Percentiles rank a stretch among this genome's conserved stretches.
Evolutionary conservation across 2,888 invertebrate genomes (phyloP).

Genomic region (Microctonus brassicae): DNA sequence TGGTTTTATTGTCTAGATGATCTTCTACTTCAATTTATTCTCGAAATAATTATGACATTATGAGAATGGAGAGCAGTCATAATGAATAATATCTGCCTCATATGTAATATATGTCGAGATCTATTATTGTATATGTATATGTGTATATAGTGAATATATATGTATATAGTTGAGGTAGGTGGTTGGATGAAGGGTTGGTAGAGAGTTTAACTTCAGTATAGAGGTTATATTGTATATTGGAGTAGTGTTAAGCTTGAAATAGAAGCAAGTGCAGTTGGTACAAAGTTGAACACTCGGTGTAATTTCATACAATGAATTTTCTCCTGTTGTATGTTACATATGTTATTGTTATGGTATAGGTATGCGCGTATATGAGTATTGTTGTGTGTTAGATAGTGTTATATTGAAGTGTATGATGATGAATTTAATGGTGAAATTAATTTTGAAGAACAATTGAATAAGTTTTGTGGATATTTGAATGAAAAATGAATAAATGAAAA

Average conservation of each 20-base stretch:
- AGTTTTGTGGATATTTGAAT: too few relatives aligned
- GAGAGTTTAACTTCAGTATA: conserved; percentile 7
- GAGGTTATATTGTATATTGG: conserved; percentile 1
- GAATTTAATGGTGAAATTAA: background rate
- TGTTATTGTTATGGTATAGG: background rate
- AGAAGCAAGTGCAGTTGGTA: conserved; percentile 11
- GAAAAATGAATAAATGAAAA: too few relatives aligned
- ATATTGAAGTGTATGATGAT: background rate
- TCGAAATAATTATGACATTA: background rate
- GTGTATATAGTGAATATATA: too few relatives aligned
- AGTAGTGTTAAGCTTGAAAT: conserved; percentile 18
- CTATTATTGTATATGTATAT: background rate
- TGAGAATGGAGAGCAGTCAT: background rate
- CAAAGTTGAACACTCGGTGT: conserved; percentile 1
- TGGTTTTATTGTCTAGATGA: too few relatives aligned
- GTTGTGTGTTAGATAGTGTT: background rate
- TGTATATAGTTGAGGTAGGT: background rate
- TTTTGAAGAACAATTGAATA: too few relatives aligned
- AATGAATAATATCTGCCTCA: background rate
- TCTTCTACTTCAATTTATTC: background rate
- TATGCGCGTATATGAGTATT: background rate
- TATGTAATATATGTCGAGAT: background rate
- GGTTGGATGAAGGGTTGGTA: background rate
- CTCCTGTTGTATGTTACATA: background rate
- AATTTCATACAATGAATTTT: conserved; percentile 7